Percentiles rank a stretch among this genome's conserved stretches.
These are phyloP conservation scores for Phrynocephalus guinanensis DNA, from an alignment of 2,797 vertebrate species.

Conservation along the genomic window DNA sequence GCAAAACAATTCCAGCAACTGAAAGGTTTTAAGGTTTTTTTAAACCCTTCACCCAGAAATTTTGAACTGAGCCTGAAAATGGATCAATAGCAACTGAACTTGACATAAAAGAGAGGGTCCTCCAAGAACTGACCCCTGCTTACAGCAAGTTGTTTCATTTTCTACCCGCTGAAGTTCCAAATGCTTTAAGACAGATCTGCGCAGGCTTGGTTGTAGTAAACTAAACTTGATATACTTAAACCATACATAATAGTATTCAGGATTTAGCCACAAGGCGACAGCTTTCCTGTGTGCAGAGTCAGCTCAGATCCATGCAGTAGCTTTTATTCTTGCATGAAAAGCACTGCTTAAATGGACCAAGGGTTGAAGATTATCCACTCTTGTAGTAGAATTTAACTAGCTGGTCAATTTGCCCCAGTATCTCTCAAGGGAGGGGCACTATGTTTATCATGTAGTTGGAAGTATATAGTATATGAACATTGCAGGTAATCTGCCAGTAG, in stretches of 20 bases:
- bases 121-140: background rate
- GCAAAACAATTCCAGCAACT: background rate
- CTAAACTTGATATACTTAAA: no score
- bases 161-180: background rate
- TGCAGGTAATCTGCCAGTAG: background rate
- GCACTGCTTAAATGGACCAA: no score
- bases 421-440: background rate
- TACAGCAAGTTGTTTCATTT: background rate
- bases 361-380: background rate
- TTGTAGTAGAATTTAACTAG: background rate
- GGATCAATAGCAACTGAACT: background rate
- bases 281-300: no score
- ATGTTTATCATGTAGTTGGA: background rate
- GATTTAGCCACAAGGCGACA: no score
- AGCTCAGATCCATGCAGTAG: no score
- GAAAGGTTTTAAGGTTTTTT: background rate
- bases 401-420: background rate
- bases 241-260: no score
- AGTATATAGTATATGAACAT: background rate
- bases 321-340: no score
- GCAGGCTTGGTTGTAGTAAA: no score
- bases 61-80: background rate
- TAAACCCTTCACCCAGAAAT: no score
- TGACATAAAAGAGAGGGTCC: background rate
- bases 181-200: no score